Evolutionary conservation across 2,888 invertebrate species (phyloP).

Genomic region (Oxycera nigricornis): DNA sequence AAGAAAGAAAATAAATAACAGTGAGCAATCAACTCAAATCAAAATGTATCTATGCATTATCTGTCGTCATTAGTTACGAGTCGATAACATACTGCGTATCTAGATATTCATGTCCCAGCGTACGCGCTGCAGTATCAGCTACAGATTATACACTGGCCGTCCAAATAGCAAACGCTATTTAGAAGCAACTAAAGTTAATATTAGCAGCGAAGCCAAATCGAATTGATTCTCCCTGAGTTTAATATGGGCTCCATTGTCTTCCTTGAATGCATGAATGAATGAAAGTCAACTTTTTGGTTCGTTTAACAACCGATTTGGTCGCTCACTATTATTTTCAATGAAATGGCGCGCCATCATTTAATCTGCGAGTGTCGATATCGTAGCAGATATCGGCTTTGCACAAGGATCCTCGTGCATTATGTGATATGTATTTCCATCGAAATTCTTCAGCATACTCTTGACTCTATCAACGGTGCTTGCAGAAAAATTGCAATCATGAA

Average conservation of each 20-base stretch:
- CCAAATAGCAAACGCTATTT: too few species aligned
- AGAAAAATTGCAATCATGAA: slow-evolving; percentile 10
- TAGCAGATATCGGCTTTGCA: neutral
- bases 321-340: neutral
- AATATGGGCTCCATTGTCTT: too few species aligned
- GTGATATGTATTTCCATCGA: neutral
- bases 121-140: neutral
- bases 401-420: neutral
- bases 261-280: too few species aligned
- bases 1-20: neutral
- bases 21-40: neutral
- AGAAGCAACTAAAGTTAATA: too few species aligned
- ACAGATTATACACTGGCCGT: too few species aligned
- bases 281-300: too few species aligned
- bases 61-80: neutral
- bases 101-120: neutral
- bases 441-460: neutral
- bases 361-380: neutral
- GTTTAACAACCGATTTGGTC: too few species aligned
- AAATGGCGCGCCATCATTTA: neutral
- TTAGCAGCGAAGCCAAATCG: too few species aligned
- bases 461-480: neutral
- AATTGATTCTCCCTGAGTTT: too few species aligned
- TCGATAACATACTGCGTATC: neutral
- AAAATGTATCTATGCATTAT: neutral